These are phyloP conservation scores for Halyomorpha halys DNA, from an alignment of 1,140 invertebrate species.

Conservation along the genomic window DNA sequence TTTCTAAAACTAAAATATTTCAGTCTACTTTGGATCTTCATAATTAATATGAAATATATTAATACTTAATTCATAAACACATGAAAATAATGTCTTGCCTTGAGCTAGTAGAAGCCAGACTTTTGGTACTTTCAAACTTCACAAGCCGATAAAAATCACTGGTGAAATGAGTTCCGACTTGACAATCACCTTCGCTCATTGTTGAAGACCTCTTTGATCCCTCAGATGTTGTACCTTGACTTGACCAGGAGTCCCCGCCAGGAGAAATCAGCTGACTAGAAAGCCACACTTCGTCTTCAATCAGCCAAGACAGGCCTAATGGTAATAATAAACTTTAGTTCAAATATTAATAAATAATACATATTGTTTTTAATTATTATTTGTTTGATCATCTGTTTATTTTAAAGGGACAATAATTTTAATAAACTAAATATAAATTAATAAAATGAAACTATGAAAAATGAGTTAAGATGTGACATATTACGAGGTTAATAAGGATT, in stretches of 20 bases:
- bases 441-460: too few relatives aligned
- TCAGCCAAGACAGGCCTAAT: constrained; percentile 2
- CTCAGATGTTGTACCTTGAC: constrained; percentile 38
- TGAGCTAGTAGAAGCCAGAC: constrained; percentile 63
- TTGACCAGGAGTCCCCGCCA: constrained; percentile 50
- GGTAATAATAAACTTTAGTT: too few relatives aligned
- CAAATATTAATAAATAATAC: background rate
- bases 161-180: constrained; percentile 62
- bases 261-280: constrained; percentile 38
- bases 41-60: too few relatives aligned
- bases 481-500: too few relatives aligned
- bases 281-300: constrained; percentile 4
- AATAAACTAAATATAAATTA: too few relatives aligned
- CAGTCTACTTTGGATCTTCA: too few relatives aligned
- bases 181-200: constrained; percentile 43
- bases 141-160: constrained; percentile 65
- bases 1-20: too few relatives aligned
- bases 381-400: background rate
- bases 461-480: too few relatives aligned
- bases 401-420: too few relatives aligned
- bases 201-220: constrained; percentile 47
- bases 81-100: constrained; percentile 32
- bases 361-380: background rate
- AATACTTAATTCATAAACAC: too few relatives aligned
- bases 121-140: constrained; percentile 68